Evolutionary conservation across 2,888 invertebrate species (phyloP).

Genomic region (Coremacera marginata): DNA sequence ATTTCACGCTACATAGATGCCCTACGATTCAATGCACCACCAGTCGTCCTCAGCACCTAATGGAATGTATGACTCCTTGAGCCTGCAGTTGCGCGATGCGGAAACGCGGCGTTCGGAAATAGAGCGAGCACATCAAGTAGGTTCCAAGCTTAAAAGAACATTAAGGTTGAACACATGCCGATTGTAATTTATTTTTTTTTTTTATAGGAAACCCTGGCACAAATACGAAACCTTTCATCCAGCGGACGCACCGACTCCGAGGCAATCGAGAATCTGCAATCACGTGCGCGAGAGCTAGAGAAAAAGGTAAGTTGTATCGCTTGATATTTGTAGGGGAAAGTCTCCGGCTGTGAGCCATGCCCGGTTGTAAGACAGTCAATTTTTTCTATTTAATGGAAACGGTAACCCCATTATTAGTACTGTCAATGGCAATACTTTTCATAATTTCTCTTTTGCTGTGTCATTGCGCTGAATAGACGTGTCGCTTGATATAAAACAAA

Average conservation of each 20-base stretch:
- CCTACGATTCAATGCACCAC: constrained; percentile 66
- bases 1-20: constrained; percentile 52
- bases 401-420: too few relatives aligned
- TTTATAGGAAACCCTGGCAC: constrained; percentile 78
- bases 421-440: too few relatives aligned
- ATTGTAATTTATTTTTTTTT: constrained; percentile 19
- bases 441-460: too few relatives aligned
- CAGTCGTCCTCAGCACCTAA: constrained; percentile 58
- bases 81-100: constrained; percentile 83
- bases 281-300: constrained; percentile 88
- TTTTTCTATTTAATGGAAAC: too few relatives aligned
- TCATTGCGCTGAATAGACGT: too few relatives aligned
- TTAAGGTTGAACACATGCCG: constrained; percentile 2
- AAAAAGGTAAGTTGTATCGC: constrained; percentile 78
- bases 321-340: background rate
- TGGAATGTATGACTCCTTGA: constrained; percentile 73
- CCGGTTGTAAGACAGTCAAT: too few relatives aligned
- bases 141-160: constrained; percentile 34
- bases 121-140: constrained; percentile 78
- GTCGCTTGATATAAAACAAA: too few relatives aligned
- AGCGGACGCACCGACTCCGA: constrained; percentile 74
- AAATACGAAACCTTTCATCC: constrained; percentile 71
- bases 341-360: too few relatives aligned
- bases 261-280: constrained; percentile 80
- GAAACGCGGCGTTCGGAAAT: constrained; percentile 82